Base-by-base conservation (phyloP, 1,140 invertebrate species). In the Solen grandis region DNA sequence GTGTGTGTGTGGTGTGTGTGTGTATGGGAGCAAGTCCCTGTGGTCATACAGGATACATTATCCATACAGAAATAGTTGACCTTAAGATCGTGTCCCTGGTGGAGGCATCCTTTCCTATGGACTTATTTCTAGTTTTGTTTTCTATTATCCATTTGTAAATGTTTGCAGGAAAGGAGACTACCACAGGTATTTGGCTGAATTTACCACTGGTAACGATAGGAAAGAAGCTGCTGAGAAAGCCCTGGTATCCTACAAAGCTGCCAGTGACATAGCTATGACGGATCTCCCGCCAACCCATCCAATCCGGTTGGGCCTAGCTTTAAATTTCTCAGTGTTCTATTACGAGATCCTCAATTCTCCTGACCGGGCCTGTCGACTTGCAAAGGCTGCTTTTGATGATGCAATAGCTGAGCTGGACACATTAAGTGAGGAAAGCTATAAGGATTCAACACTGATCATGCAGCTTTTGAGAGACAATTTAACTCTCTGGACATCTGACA, bases 391-490 rank as follows among this genome's bases (percentile, higher is more conserved):
- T 54, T 99, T 99, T 93, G 98, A 99, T 94, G 97, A 99, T 94
- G 98, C 98, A 88, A 99, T 99, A 93, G 97, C 97, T 66, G 98
- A 99, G 93, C 94, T 99, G 87, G 98, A 99, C 93, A 99, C 97
- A 82, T 94, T 99, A 85, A 97, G 96, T 89, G 98, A 99, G 94
- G 98, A 99, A 93, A 97, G 96, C 92, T 99, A 99, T 94, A 99
- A 99, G 94, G 98, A 99, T 95, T 98, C 97, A 63, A 99, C 98
- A 87, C 95, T 99, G 83, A 99, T 99, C 92, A 99, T 99, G 98
- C 98, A 99, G 94, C 95, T 99, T 89, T 95, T 99, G 92, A 95
- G 98, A 93, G 98, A 99, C 94, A 99, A 99, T 94, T 95, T 99
- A 84, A 99, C 98, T 89, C 95, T 99, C 85, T 99, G 98, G 98